Evolutionary conservation across 1,140 invertebrate genomes (phyloP).

Genomic region (Halictus rubicundus): DNA sequence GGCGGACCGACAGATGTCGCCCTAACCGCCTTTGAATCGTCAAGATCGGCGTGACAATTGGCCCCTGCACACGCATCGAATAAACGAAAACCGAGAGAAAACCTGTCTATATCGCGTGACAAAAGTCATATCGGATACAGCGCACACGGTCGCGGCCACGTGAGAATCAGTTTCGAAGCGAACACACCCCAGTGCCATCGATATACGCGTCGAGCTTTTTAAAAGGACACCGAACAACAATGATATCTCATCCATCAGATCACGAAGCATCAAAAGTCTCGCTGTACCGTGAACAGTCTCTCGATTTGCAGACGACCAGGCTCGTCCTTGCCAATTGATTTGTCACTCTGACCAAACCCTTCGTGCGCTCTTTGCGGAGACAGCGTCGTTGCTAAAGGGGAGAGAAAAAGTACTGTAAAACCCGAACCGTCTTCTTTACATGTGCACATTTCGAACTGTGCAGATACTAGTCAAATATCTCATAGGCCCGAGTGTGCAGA

Average conservation of each 20-base stretch:
- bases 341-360: not conserved
- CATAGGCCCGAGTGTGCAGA: not conserved
- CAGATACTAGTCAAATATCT: conserved; percentile 19
- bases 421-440: not conserved
- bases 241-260: conserved; percentile 18
- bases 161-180: conserved; percentile 17
- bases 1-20: conserved; percentile 63
- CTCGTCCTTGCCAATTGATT: conserved; percentile 28
- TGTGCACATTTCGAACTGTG: not conserved
- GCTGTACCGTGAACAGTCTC: not conserved
- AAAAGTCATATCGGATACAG: conserved; percentile 3
- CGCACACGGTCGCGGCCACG: not conserved
- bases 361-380: not conserved
- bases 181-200: not conserved
- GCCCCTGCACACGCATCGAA: not conserved
- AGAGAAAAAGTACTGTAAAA: not conserved
- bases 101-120: conserved; percentile 10
- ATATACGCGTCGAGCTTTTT: conserved; percentile 12
- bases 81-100: conserved; percentile 15
- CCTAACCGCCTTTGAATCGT: conserved; percentile 54
- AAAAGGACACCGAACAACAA: not conserved
- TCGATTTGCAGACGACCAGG: not conserved
- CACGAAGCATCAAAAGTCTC: conserved; percentile 5
- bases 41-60: conserved; percentile 49
- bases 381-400: not conserved